These are phyloP conservation scores for Drosophila anomalata DNA, from an alignment of 2,888 invertebrate genomes.

Conservation along the genomic window DNA sequence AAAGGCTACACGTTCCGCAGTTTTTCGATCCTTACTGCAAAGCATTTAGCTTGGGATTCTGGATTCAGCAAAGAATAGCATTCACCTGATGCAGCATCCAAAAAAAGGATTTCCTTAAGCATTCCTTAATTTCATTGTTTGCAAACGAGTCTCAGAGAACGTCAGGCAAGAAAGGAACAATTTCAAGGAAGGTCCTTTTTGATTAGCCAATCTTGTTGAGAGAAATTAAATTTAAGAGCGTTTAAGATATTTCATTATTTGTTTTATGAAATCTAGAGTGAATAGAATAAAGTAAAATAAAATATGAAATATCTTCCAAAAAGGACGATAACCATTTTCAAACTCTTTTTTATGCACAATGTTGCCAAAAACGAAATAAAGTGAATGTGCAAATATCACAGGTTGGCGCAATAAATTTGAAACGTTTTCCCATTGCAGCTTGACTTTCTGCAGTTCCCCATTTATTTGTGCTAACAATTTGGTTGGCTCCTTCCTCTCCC, in stretches of 20 bases:
- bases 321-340: constrained; percentile 8
- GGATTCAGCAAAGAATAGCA: constrained; percentile 1
- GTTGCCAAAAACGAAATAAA: constrained; percentile 23
- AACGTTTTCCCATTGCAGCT: constrained; percentile 71
- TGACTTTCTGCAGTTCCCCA: constrained; percentile 56
- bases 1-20: constrained; percentile 21
- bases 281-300: constrained; percentile 1
- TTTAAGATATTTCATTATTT: neutral
- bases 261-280: neutral
- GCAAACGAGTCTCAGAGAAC: neutral
- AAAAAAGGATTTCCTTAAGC: constrained; percentile 5
- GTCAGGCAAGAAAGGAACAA: neutral
- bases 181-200: neutral
- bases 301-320: neutral
- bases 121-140: constrained; percentile 14
- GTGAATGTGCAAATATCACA: constrained; percentile 58
- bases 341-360: constrained; percentile 15
- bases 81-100: constrained; percentile 3
- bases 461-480: constrained; percentile 78
- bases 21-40: constrained; percentile 12
- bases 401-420: constrained; percentile 65
- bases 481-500: constrained; percentile 2
- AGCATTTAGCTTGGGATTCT: neutral
- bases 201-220: neutral
- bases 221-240: neutral